Evolutionary conservation across 1,140 invertebrate genomes (phyloP), one percentile per base, ranked within the genome.

Genomic region (Lordiphosa collinella): DNA sequence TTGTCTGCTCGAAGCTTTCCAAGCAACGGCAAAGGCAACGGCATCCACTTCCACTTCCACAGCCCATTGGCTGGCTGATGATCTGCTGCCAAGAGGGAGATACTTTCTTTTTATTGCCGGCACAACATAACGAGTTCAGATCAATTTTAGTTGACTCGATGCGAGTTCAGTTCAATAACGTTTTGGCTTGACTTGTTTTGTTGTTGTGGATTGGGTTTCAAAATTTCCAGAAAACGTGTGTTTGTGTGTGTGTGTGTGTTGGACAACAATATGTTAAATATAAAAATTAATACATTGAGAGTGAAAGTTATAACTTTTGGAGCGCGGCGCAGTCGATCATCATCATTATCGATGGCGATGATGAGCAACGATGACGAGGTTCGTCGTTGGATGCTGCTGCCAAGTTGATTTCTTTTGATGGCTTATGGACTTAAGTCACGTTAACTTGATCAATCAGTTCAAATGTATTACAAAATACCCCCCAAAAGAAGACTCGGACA

Each of bases 211-310:
- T 62, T 43, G 47, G 56, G 61, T 68, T 60, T 82, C 40, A 67
- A 54, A 60, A 75, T 71, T 68, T 84, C 38, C 67, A 50, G 53
- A 74, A 53, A 61, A 58, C 49, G 12, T 58, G 44, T 41, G 13
- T 52, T 31, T 53, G 13, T 43, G 43, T 22, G 46, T n/a, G 60
- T 57, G 29, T 38, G 73, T 25, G 58, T 56, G 59, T 67, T 73
- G 78, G 46, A 69, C 79, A 84, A 84, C 78, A 82, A 82, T 82
- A 84, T 78, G 78, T 85, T 84, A 85, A 85, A 85, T 86, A 85
- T 86, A 71, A 78, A 87, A 87, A 87, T 75, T 79, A 78, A 87
- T 87, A 87, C 84, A 84, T 87, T 66, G 84, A 87, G 85, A 87
- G 84, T 87, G 84, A 87, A 87, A 87, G 84, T 87, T 87, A 82